Percentiles rank a stretch among this genome's conserved stretches.
These are phyloP conservation scores for Saturnia pavonia DNA, from an alignment of 2,888 invertebrate species.

Conservation along the genomic window DNA sequence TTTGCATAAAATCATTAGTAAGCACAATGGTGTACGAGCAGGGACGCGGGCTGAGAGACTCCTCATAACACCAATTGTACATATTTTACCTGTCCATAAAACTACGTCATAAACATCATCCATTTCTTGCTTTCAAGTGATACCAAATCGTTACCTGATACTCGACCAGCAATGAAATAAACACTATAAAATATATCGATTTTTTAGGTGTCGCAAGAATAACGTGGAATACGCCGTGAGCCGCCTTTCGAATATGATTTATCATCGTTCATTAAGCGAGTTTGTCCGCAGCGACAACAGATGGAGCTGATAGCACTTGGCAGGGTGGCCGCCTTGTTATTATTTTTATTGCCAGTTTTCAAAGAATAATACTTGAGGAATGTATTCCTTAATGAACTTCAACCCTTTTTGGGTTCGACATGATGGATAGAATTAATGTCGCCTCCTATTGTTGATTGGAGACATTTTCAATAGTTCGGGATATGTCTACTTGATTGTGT, in stretches of 20 bases:
- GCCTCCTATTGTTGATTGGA: conserved; percentile 77
- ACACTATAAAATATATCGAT: conserved; percentile 29
- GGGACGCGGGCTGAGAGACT: conserved; percentile 76
- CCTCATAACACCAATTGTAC: conserved; percentile 68
- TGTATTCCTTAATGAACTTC: conserved; percentile 81
- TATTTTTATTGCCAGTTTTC: conserved; percentile 81
- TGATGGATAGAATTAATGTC: conserved; percentile 82
- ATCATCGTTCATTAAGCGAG: conserved; percentile 82
- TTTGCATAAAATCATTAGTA: conserved; percentile 83
- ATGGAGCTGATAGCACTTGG: conserved; percentile 82
- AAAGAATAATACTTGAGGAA: conserved; percentile 82
- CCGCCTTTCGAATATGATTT: conserved; percentile 82
- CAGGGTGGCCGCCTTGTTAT: conserved; percentile 82
- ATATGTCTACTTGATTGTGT: conserved; percentile 56
- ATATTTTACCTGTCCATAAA: conserved; percentile 46
- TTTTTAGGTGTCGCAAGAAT: conserved; percentile 51
- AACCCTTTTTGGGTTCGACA: conserved; percentile 78
- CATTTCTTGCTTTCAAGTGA: conserved; percentile 39
- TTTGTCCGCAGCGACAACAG: conserved; percentile 82
- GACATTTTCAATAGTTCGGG: conserved; percentile 69
- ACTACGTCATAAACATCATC: conserved; percentile 23
- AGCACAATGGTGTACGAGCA: conserved; percentile 80
- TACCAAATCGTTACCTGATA: not conserved
- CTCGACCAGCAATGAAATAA: conserved; percentile 45
- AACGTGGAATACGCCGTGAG: conserved; percentile 63